These are phyloP conservation scores for Zhuqinia jingwanae DNA, from an alignment of 2,888 invertebrate species.

Conservation along the genomic window DNA sequence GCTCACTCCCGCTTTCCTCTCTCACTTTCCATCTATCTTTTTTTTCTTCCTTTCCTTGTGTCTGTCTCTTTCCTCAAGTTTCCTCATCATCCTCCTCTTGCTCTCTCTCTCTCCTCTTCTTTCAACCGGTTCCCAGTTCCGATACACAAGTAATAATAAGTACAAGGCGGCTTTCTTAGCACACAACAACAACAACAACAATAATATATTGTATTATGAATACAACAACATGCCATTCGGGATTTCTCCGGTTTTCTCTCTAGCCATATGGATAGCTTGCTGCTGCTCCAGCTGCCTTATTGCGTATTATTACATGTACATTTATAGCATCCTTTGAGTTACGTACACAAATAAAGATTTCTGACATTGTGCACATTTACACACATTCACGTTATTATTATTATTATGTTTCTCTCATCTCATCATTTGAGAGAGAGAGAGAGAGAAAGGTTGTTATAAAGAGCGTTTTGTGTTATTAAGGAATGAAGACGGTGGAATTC, in stretches of 20 bases:
- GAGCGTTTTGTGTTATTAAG: conserved; percentile 68
- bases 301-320: no score
- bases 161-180: conserved; percentile 60
- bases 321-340: conserved; percentile 55
- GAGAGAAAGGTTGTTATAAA: conserved; percentile 31
- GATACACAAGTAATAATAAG: conserved; percentile 65
- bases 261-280: no score
- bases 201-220: no score
- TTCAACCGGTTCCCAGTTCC: conserved; percentile 68
- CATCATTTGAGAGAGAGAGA: conserved; percentile 21
- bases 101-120: conserved; percentile 29
- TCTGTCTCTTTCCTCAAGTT: conserved; percentile 61
- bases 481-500: conserved; percentile 70
- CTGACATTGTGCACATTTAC: conserved; percentile 64
- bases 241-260: no score
- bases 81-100: conserved; percentile 58
- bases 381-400: conserved; percentile 23
- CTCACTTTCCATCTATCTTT: conserved; percentile 30
- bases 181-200: conserved; percentile 43
- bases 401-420: conserved; percentile 58
- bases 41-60: conserved; percentile 50
- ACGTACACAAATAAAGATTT: conserved; percentile 55
- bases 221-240: no score
- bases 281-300: no score
- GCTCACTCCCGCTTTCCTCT: conserved; percentile 57